Evolutionary conservation across 2,113 vertebrate genomes (phyloP), one percentile per base, ranked within the genome.

Genomic region (Lepisosteus oculatus): DNA sequence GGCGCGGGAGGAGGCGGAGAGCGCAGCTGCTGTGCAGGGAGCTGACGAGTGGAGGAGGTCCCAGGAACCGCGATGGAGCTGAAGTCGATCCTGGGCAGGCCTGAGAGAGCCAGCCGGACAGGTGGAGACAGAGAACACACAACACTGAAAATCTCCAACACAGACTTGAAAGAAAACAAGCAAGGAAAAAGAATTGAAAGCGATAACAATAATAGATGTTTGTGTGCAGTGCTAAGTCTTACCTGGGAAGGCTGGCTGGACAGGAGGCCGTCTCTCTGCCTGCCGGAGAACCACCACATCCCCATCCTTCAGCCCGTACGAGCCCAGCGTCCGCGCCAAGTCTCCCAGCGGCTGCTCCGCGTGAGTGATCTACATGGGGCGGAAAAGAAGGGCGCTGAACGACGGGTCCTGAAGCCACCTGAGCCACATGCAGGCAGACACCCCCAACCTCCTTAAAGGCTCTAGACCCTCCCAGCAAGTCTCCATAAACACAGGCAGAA

Each of bases 231-330:
- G 2, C 61, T n/a, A 0, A 11, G 13, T 6, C 71, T 7, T 78
- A 87, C 84, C 81, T 84, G 83, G 83, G 68, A 82, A 86, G 12
- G 82, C 12, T 0, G 72, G 78, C 2, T 92, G 94, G 66, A 88
- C 85, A 1, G 92, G 73, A 8, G 93, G 91, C 54, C 88, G 90
- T 2, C 92, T 88, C 61, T 97, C 94, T 3, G 92, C 85, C 84
- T 98, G 97, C 42, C 94, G 91, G 75, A 99, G 86, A 74, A 98
- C 93, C 78, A 98, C 94, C 83, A 99, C 95, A 0, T 99, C 97
- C 0, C 96, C 97, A 5, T 99, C 97, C 72, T 98, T 98, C 77
- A 99, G 80, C 68, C 97, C 97, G n/a, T 98, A 99, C 9, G 90
- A 95, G 42, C 94, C 95, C 89, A 99, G 85, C 8, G 96, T 94